phyloP scores from a whole-genome alignment of 2,888 invertebrate genomes.

The Stenoptilia bipunctidactyla region DNA sequence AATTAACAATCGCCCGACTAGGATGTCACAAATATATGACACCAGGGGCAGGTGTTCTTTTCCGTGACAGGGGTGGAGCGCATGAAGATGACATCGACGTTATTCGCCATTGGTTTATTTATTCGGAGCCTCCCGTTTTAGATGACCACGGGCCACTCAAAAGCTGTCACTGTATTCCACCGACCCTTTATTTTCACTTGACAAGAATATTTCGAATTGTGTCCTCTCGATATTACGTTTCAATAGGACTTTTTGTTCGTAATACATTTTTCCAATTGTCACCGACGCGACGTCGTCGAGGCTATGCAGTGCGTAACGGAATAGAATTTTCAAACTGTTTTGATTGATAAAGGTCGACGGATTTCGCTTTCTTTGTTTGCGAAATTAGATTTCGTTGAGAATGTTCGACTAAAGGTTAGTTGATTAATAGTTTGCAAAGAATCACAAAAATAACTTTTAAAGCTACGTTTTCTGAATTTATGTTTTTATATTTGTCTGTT shows the following conservation, averaged over 20 bases:
- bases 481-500: slow-evolving; percentile 24
- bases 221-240: slow-evolving; percentile 65
- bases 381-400: slow-evolving; percentile 62
- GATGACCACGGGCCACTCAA: slow-evolving; percentile 63
- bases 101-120: slow-evolving; percentile 60
- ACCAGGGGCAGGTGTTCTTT: slow-evolving; percentile 39
- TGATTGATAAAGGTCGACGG: slow-evolving; percentile 70
- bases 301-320: slow-evolving; percentile 53
- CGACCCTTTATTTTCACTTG: slow-evolving; percentile 68
- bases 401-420: slow-evolving; percentile 59
- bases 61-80: slow-evolving; percentile 34
- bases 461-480: slow-evolving; percentile 44
- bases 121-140: slow-evolving; percentile 55
- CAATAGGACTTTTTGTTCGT: slow-evolving; percentile 66
- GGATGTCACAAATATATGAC: slow-evolving; percentile 45
- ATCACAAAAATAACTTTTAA: slow-evolving; percentile 9
- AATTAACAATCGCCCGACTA: slow-evolving; percentile 41
- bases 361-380: slow-evolving; percentile 67
- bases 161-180: slow-evolving; percentile 63
- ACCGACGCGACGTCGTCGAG: slow-evolving; percentile 52
- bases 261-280: slow-evolving; percentile 69
- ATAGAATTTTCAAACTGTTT: slow-evolving; percentile 68
- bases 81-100: slow-evolving; percentile 42
- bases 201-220: slow-evolving; percentile 60
- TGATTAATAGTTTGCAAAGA: slow-evolving; percentile 55